Evolutionary conservation across 2,113 vertebrate genomes (phyloP).

Genomic region (Engystomops pustulosus): DNA sequence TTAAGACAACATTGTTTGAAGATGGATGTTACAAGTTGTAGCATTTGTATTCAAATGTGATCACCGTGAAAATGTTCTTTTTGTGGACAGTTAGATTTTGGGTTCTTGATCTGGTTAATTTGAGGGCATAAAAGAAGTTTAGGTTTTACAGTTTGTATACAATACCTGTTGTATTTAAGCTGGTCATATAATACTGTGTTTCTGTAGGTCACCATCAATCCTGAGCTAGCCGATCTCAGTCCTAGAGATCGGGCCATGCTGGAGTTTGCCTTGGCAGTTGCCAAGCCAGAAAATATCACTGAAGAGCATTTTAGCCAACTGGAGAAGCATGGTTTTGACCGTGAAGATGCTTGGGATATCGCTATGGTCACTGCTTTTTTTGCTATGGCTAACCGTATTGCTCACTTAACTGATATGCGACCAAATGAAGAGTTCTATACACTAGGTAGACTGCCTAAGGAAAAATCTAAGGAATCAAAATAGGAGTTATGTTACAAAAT

Average conservation of each 20-base stretch:
- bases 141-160: no score
- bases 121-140: no score
- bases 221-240: constrained; percentile 76
- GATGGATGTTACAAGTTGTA: no score
- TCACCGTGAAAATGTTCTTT: no score
- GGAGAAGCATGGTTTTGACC: constrained; percentile 78
- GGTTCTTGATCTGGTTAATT: no score
- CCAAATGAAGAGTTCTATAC: constrained; percentile 83
- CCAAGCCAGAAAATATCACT: constrained; percentile 77
- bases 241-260: constrained; percentile 77
- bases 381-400: constrained; percentile 81
- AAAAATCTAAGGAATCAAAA: constrained; percentile 58
- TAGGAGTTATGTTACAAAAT: background rate
- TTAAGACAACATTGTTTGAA: no score
- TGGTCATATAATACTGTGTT: background rate
- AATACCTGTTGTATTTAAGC: no score
- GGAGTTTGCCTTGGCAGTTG: constrained; percentile 82
- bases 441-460: constrained; percentile 74
- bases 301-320: constrained; percentile 79
- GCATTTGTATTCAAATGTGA: no score
- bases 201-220: constrained; percentile 78
- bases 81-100: no score
- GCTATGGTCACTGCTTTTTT: constrained; percentile 82
- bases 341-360: constrained; percentile 86
- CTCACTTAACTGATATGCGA: constrained; percentile 77